These are phyloP conservation scores for Lasioglossum zephyrum DNA, from an alignment of 2,888 invertebrate species.

Conservation along the genomic window DNA sequence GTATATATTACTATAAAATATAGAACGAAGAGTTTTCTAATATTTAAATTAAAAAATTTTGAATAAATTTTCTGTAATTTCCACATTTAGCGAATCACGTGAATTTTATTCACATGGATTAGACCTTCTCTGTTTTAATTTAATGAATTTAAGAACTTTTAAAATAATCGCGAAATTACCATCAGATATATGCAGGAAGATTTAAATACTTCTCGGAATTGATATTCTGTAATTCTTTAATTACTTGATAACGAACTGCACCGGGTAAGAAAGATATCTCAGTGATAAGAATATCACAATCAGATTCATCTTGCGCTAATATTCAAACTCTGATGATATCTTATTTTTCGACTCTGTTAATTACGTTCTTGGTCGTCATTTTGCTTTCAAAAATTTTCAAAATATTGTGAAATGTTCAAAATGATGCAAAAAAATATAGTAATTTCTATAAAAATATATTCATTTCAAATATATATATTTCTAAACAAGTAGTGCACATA, in stretches of 20 bases:
- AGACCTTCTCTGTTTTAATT: not conserved
- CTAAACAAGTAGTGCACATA: not conserved
- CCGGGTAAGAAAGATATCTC: not conserved
- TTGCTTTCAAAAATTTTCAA: not conserved
- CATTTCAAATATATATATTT: not conserved
- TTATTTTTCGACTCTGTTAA: not conserved
- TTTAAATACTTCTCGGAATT: not conserved
- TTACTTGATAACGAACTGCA: not conserved
- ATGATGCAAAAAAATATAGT: no score
- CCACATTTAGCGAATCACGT: not conserved
- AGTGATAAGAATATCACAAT: not conserved
- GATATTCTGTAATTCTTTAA: slow-evolving; percentile 6
- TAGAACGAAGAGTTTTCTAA: no score
- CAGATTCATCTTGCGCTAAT: not conserved
- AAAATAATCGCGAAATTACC: not conserved
- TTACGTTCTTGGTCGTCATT: not conserved
- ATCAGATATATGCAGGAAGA: not conserved
- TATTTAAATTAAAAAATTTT: not conserved
- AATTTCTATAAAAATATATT: no score
- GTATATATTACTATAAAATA: no score
- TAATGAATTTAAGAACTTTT: not conserved
- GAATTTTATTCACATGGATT: not conserved
- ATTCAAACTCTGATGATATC: not conserved
- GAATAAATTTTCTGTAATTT: not conserved
- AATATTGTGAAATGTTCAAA: not conserved